A percentile compares a stretch with the other conserved stretches of the same genome.
phyloP scores from a whole-genome alignment of 2,888 invertebrate genomes.

The Philhelius pedissequus region DNA sequence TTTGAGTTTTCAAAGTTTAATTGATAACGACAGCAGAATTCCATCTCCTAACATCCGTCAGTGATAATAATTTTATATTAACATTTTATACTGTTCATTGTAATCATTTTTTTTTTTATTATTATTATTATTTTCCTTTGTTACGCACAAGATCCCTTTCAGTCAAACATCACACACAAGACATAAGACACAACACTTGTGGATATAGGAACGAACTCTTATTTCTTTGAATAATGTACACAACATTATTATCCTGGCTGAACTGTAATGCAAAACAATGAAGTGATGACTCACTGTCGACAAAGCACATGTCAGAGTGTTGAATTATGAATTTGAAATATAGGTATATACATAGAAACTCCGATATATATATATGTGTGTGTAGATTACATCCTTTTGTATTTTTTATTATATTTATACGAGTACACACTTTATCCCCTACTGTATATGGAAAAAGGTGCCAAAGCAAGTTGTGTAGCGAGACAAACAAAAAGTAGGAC shows the following conservation, averaged over 20 bases:
- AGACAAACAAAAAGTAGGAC: not conserved
- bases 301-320: slow-evolving; percentile 24
- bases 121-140: not conserved
- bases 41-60: not conserved
- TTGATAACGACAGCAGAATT: slow-evolving; percentile 13
- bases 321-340: slow-evolving; percentile 24
- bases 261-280: slow-evolving; percentile 33
- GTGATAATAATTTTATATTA: not conserved
- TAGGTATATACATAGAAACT: not conserved
- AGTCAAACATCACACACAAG: not conserved
- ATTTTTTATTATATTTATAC: not conserved
- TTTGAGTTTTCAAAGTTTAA: slow-evolving; percentile 25
- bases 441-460: not conserved
- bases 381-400: too few species aligned
- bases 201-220: too few species aligned
- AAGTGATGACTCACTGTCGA: slow-evolving; percentile 40
- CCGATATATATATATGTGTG: not conserved
- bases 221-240: slow-evolving; percentile 40
- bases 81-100: not conserved
- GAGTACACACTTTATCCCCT: not conserved
- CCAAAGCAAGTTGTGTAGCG: not conserved
- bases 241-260: slow-evolving; percentile 38
- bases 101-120: not conserved
- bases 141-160: slow-evolving; percentile 2
- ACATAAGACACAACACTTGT: not conserved